Conservation (phyloP, 2,888 invertebrate genomes). For the Noctuana brunneofusca region DNA sequence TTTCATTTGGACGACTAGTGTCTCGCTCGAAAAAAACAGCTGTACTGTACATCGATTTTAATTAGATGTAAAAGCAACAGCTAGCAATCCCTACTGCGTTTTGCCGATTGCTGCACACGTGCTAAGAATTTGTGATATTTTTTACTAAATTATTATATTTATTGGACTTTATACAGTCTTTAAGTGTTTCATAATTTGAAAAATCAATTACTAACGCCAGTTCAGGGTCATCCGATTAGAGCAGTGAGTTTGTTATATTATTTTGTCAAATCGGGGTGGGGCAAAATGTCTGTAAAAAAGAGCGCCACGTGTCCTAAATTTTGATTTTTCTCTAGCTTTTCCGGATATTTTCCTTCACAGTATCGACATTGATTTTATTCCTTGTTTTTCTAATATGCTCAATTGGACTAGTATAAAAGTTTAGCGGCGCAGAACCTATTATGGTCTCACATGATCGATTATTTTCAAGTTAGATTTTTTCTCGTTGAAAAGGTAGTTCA, state of each 20-base stretch:
- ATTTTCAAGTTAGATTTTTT: constrained; percentile 52
- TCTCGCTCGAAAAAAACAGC: constrained; percentile 12
- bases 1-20: constrained; percentile 19
- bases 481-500: background rate
- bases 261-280: constrained; percentile 77
- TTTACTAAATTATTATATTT: constrained; percentile 67
- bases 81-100: constrained; percentile 61
- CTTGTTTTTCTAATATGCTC: background rate
- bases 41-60: constrained; percentile 21
- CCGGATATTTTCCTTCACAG: constrained; percentile 26
- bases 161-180: constrained; percentile 58
- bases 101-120: constrained; percentile 81
- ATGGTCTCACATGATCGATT: constrained; percentile 63
- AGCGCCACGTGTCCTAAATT: constrained; percentile 80
- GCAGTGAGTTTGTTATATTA: constrained; percentile 63
- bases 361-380: constrained; percentile 16
- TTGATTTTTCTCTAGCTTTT: constrained; percentile 54
- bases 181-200: constrained; percentile 52
- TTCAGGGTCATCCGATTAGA: constrained; percentile 53
- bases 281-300: constrained; percentile 71
- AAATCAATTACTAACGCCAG: constrained; percentile 58
- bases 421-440: constrained; percentile 41
- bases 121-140: constrained; percentile 80
- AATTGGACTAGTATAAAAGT: background rate
- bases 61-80: constrained; percentile 16